phyloP scores from a whole-genome alignment of 2,113 vertebrate species.

The Erythrocercus mccallii region DNA sequence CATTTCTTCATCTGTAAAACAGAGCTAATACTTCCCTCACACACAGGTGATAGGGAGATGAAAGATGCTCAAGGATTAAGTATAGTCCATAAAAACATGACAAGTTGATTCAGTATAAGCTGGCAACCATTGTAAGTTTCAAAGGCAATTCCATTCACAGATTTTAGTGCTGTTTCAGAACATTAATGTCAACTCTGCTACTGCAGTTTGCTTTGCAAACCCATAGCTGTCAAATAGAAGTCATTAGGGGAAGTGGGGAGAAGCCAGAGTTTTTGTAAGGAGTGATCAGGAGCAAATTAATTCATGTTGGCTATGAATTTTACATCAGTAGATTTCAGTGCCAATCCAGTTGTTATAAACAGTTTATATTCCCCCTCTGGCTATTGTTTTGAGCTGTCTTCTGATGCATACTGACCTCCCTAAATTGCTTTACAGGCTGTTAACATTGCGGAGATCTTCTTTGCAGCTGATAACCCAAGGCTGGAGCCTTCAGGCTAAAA shows the following conservation, averaged over 20 bases:
- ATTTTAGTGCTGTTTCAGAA: background rate
- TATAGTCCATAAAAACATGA: background rate
- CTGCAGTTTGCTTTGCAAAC: background rate
- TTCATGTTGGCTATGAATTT: background rate
- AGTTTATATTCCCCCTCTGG: background rate
- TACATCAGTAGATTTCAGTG: background rate
- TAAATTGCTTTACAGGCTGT: background rate
- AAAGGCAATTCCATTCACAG: background rate
- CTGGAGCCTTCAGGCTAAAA: background rate
- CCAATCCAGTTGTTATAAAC: background rate
- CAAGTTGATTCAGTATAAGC: background rate
- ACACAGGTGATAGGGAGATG: background rate
- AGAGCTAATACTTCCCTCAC: background rate
- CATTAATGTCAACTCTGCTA: background rate
- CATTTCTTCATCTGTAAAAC: background rate
- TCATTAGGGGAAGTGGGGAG: background rate
- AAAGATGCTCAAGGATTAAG: background rate
- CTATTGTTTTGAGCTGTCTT: background rate
- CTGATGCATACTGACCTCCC: background rate
- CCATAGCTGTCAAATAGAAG: background rate
- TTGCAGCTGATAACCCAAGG: background rate
- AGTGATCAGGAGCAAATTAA: slow-evolving; percentile 12
- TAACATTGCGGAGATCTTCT: background rate
- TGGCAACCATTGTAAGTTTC: background rate
- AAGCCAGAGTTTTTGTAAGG: background rate